A percentile compares a stretch with the other conserved stretches of the same genome.
phyloP scores from a whole-genome alignment of 2,888 invertebrate species.

The Tolmerus cingulatus region DNA sequence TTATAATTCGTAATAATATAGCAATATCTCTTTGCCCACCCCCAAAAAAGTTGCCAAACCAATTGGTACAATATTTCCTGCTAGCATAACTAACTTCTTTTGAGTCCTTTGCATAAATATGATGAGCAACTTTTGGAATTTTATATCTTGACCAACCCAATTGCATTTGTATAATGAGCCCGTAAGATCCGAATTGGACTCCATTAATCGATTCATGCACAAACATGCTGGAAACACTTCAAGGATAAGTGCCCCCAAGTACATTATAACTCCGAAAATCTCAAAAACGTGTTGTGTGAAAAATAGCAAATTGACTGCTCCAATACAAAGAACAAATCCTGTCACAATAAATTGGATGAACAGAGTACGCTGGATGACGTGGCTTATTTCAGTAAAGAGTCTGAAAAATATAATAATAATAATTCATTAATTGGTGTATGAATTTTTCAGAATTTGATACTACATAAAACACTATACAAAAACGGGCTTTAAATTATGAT shows the following conservation, averaged over 20 bases:
- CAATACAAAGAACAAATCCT: background rate
- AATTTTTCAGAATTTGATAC: background rate
- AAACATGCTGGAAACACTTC: constrained; percentile 11
- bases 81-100: background rate
- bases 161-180: background rate
- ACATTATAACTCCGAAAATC: background rate
- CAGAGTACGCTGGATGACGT: background rate
- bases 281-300: background rate
- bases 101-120: background rate
- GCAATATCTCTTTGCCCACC: background rate
- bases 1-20: background rate
- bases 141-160: constrained; percentile 9
- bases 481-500: background rate
- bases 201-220: background rate
- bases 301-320: background rate
- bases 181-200: background rate
- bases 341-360: background rate
- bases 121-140: background rate
- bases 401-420: background rate
- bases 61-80: constrained; percentile 3
- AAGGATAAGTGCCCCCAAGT: background rate
- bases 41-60: background rate
- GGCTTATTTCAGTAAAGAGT: background rate
- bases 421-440: background rate
- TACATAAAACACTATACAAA: background rate